Percentiles rank a stretch among this genome's conserved stretches.
Evolutionary conservation across 37 sponge, comb jelly and placozoan genomes (phyloP).

Genomic region (Aphrocallistes beatrix): DNA sequence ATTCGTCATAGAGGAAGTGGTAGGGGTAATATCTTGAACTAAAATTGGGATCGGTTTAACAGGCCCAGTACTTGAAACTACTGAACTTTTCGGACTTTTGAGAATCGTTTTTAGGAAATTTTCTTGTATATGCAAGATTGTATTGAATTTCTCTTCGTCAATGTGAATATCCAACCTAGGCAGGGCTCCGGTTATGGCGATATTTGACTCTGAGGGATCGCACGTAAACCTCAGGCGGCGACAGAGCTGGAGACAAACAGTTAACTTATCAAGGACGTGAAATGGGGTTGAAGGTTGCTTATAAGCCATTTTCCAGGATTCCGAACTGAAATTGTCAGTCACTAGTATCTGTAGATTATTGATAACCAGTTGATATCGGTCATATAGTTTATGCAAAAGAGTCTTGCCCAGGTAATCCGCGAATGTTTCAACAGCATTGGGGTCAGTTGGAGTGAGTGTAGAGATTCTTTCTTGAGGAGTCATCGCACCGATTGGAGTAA

Average conservation of each 20-base stretch:
- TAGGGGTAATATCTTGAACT: too few relatives aligned
- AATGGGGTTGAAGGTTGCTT: background rate
- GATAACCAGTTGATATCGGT: background rate
- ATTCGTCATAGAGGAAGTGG: too few relatives aligned
- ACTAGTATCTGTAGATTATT: slow-evolving; percentile 2
- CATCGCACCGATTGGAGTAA: background rate
- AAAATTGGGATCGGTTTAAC: too few relatives aligned
- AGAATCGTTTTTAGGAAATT: background rate
- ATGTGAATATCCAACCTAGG: slow-evolving; percentile 10
- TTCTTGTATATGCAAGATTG: background rate
- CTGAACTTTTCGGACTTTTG: background rate
- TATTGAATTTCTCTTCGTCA: background rate
- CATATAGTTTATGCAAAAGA: background rate
- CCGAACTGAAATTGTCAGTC: background rate
- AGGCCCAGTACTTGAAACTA: too few relatives aligned
- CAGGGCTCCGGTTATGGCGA: background rate
- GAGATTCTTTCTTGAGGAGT: background rate
- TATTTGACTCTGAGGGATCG: slow-evolving; percentile 10
- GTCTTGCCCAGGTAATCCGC: background rate
- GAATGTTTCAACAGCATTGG: background rate
- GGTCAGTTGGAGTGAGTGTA: background rate
- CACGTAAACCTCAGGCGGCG: background rate
- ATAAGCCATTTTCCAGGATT: slow-evolving; percentile 5
- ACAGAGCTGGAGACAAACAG: background rate
- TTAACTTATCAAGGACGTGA: background rate